Evolutionary conservation across 2,888 invertebrate species (phyloP), one percentile per base, ranked within the genome.

Genomic region (Campaea margaritaria): DNA sequence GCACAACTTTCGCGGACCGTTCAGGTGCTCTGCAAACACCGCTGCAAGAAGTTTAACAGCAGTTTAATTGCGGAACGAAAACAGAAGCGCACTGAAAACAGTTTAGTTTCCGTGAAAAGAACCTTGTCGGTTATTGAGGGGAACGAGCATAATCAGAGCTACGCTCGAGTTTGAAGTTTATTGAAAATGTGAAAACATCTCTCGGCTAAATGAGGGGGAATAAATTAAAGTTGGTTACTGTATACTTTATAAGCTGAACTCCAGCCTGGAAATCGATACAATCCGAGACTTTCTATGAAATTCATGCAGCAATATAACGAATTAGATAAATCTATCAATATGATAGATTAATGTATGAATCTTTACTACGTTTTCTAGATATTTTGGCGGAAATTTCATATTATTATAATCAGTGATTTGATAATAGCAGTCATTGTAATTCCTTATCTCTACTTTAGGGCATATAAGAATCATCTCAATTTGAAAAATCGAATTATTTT

Each of bases 31-130:
- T 75, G 85, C 89, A 91, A 91, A 91, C 86, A 91, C 81, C 76
- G 83, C 86, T 86, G 89, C 90, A 90, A 89, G 90, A 91, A 92
- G 81, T 92, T 92, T 90, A 90, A 89, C 91, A 90, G 87, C 87
- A 89, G 90, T 91, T 91, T 91, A 90, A 92, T 91, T 91, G 89
- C 89, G 83, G 81, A 82, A 83, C 84, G 86, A 90, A 90, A 89
- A 91, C 89, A 89, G 87, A 86, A 88, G 85, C 86, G 88, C 84
- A 81, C 82, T 82, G 87, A 86, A 89, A 86, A 88, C 87, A 83
- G 81, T 91, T 90, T 85, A 85, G 85, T 86, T 88, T 76, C 78
- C 70, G 75, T 86, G 84, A 88, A 91, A 89, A 91, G 89, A 91
- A 90, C 82, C 83, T 78, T 73, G 79, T 82, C 74, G 79, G 83